Evolutionary conservation across 2,113 vertebrate genomes (phyloP).

Genomic region (human (Homo sapiens)): DNA sequence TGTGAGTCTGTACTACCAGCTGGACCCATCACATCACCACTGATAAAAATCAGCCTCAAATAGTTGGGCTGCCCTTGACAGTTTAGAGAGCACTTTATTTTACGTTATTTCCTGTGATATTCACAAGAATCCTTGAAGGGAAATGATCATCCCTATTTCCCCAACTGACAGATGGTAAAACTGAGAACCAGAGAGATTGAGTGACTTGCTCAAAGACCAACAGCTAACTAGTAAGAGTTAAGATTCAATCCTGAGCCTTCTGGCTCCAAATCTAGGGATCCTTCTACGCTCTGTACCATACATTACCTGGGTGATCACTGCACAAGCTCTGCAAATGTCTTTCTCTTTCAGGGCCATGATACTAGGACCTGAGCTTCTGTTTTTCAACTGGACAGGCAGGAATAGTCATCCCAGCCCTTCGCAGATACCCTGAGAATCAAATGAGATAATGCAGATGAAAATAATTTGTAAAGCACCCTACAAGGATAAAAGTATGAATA

Average conservation of each 20-base stretch:
- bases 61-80: neutral
- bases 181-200: neutral
- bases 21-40: neutral
- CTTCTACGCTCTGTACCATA: neutral
- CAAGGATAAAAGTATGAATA: neutral
- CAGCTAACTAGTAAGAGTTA: neutral
- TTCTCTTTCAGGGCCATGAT: neutral
- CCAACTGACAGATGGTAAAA: neutral
- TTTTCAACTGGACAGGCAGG: conserved; percentile 17
- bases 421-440: neutral
- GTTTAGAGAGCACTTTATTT: neutral
- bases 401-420: neutral
- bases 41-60: neutral
- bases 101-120: neutral
- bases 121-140: neutral
- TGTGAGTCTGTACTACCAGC: neutral
- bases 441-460: conserved; percentile 19
- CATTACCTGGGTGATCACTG: neutral
- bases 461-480: conserved; percentile 1
- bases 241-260: neutral
- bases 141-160: neutral
- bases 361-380: neutral
- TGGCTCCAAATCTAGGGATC: neutral
- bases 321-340: neutral
- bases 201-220: neutral